Evolutionary conservation across 2,888 invertebrate genomes (phyloP).

Genomic region (Plebejus argus): DNA sequence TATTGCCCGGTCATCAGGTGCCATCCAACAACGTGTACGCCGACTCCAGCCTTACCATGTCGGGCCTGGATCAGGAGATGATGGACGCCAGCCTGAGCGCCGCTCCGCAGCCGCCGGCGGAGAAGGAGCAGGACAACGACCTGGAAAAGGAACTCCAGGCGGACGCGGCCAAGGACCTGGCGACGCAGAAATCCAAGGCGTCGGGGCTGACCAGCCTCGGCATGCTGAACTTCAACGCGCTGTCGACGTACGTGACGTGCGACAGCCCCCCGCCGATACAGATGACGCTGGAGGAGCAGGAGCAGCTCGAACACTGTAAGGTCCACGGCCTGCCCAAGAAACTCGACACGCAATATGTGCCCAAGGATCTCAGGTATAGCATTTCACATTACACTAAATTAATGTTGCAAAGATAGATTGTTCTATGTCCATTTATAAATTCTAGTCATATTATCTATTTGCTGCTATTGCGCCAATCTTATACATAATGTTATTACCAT

Average conservation of each 20-base stretch:
- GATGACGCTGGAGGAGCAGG: constrained; percentile 88
- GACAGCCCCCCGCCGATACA: constrained; percentile 91
- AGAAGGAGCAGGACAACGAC: constrained; percentile 71
- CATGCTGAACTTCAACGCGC: constrained; percentile 71
- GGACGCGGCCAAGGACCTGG: constrained; percentile 62
- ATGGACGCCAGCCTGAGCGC: constrained; percentile 61
- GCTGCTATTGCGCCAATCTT: too few species aligned
- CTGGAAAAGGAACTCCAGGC: constrained; percentile 71
- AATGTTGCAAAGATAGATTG: too few species aligned
- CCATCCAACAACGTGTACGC: constrained; percentile 67
- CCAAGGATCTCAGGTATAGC: constrained; percentile 78
- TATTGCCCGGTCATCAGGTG: constrained; percentile 41
- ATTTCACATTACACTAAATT: too few species aligned
- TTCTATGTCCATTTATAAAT: too few species aligned
- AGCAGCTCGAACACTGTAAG: constrained; percentile 86
- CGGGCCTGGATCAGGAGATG: constrained; percentile 79
- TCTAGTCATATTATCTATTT: too few species aligned
- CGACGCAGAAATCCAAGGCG: constrained; percentile 62
- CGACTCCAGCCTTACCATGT: constrained; percentile 81
- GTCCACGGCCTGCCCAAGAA: constrained; percentile 86
- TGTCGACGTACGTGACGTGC: constrained; percentile 86
- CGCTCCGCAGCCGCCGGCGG: constrained; percentile 48
- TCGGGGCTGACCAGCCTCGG: constrained; percentile 63
- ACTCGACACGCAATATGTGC: constrained; percentile 85
- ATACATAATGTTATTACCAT: too few species aligned